Evolutionary conservation across 2,797 vertebrate genomes (phyloP).

Genomic region (Ptychadena robeensis): DNA sequence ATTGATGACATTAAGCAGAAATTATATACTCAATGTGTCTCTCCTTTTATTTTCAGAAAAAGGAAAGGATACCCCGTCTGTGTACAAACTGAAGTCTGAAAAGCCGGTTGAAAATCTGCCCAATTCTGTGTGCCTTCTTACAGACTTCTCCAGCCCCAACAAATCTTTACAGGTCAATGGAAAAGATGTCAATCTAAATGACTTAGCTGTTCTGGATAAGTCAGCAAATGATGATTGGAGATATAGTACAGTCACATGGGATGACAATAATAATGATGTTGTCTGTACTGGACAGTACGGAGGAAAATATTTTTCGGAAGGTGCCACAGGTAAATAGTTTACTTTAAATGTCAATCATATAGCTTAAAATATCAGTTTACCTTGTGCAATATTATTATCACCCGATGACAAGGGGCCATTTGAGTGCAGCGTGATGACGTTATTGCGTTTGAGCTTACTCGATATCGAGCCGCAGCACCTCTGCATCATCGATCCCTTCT

Average conservation of each 20-base stretch:
- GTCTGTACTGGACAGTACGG: neutral
- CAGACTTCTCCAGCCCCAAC: conserved; percentile 20
- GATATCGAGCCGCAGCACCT: no score
- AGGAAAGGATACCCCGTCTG: neutral
- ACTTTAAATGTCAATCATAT: no score
- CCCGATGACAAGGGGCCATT: no score
- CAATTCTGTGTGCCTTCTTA: conserved; percentile 37
- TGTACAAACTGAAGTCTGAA: conserved; percentile 2
- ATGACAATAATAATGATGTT: neutral
- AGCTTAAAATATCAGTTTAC: neutral
- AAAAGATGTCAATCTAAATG: no score
- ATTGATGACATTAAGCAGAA: neutral
- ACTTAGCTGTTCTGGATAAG: conserved; percentile 9
- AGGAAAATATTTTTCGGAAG: neutral
- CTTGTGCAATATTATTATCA: neutral
- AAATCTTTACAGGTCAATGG: neutral
- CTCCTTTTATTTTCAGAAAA: conserved; percentile 14
- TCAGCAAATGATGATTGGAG: conserved; percentile 20
- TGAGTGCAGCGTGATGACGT: no score
- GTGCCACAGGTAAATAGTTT: neutral
- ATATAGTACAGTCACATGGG: conserved; percentile 34
- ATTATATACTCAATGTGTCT: neutral
- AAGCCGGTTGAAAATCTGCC: neutral
- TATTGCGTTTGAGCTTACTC: no score
- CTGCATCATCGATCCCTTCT: no score